Conservation (phyloP, 2,888 invertebrate genomes). For the Phyto melanocephala region DNA sequence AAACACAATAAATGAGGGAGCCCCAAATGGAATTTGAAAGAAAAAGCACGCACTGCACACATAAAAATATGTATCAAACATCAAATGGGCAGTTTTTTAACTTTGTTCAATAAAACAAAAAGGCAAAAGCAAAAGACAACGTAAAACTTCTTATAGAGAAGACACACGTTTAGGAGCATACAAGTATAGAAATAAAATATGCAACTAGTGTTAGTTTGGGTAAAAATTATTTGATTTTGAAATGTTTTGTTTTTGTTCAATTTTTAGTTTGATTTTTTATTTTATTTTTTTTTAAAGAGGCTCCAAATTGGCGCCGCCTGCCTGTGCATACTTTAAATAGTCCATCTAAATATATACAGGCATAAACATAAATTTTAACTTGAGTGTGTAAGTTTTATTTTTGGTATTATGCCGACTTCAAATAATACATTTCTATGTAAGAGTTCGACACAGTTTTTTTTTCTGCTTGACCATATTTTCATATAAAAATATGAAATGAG, state of each 20-base stretch:
- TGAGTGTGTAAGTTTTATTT: slow-evolving; percentile 2
- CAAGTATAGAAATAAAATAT: slow-evolving; percentile 1
- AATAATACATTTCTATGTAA: slow-evolving; percentile 26
- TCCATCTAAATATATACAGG: slow-evolving; percentile 35
- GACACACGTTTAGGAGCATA: slow-evolving; percentile 29
- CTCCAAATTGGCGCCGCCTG: slow-evolving; percentile 66
- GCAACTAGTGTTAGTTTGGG: slow-evolving; percentile 60
- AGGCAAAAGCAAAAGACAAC: not conserved
- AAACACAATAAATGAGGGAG: not conserved
- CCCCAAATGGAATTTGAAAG: slow-evolving; percentile 36
- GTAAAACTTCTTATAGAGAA: not conserved
- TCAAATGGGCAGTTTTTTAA: slow-evolving; percentile 29
- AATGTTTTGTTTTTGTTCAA: slow-evolving; percentile 24
- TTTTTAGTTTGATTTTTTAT: not conserved
- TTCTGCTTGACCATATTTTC: slow-evolving; percentile 39
- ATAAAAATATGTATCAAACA: slow-evolving; percentile 57
- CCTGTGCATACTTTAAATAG: slow-evolving; percentile 57
- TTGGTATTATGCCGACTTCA: slow-evolving; percentile 43
- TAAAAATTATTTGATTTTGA: slow-evolving; percentile 39
- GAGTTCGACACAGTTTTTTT: slow-evolving; percentile 57
- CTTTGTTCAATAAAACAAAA: slow-evolving; percentile 12
- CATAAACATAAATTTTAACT: slow-evolving; percentile 29
- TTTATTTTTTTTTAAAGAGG: slow-evolving; percentile 13
- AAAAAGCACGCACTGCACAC: slow-evolving; percentile 58
- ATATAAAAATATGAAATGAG: not conserved